phyloP scores from a whole-genome alignment of 2,888 invertebrate species.

The Therioaphis trifolii region DNA sequence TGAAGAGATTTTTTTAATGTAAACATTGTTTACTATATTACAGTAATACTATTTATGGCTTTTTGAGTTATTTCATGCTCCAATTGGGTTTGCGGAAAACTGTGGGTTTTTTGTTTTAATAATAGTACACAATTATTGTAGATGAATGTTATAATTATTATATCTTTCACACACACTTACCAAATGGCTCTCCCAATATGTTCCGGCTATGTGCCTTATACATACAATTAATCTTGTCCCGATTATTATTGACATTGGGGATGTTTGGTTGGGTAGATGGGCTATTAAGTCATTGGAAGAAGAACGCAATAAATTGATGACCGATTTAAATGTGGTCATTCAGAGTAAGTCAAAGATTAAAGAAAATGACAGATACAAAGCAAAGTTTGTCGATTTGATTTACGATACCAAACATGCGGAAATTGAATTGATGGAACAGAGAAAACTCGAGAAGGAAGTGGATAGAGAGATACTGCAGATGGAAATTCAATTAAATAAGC shows the following conservation, averaged over 20 bases:
- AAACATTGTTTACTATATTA: no score
- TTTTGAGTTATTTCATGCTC: no score
- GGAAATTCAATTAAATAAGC: neutral
- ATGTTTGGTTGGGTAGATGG: slow-evolving; percentile 25
- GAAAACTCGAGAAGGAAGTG: slow-evolving; percentile 1
- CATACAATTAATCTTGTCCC: no score
- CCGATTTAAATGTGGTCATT: neutral
- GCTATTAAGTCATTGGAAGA: slow-evolving; percentile 29
- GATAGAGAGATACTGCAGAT: slow-evolving; percentile 11
- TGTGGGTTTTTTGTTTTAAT: no score
- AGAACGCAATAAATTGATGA: slow-evolving; percentile 6
- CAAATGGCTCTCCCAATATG: no score
- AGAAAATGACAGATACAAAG: neutral
- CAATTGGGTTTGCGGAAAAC: no score
- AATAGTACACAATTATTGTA: no score
- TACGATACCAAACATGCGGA: neutral
- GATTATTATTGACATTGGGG: no score
- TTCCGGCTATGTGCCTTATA: no score
- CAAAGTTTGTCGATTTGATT: neutral
- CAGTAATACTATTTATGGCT: no score
- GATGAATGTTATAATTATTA: no score
- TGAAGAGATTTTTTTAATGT: neutral
- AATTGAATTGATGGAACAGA: neutral
- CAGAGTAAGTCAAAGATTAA: neutral
- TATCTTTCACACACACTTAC: no score